A percentile compares a stretch with the other conserved stretches of the same genome.
Conservation (phyloP, 2,888 invertebrate species). For the Ectemnius cavifrons region DNA sequence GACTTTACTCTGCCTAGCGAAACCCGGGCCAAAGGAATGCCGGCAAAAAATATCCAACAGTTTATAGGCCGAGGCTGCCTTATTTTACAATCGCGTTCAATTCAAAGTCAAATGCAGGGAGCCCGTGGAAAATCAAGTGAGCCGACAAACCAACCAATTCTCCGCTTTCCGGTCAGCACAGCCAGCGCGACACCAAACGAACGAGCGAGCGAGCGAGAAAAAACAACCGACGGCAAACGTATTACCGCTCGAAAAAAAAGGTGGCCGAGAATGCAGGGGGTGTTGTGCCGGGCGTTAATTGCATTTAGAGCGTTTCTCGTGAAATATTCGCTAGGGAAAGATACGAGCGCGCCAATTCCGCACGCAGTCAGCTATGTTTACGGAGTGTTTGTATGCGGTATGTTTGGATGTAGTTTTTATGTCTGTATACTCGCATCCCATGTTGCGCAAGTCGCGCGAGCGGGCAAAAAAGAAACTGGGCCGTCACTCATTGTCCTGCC, state of each 20-base stretch:
- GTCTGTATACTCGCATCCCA: not conserved
- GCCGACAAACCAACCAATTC: too few relatives aligned
- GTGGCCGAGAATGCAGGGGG: conserved; percentile 25
- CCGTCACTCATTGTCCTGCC: conserved; percentile 51
- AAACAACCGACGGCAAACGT: conserved; percentile 13
- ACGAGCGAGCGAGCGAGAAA: not conserved
- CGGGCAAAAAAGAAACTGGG: conserved; percentile 45
- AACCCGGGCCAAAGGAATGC: too few relatives aligned
- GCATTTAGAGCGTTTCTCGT: conserved; percentile 40
- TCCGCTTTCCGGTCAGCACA: too few relatives aligned
- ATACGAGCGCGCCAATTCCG: not conserved
- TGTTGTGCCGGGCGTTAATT: conserved; percentile 40
- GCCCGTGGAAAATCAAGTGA: too few relatives aligned
- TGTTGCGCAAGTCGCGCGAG: conserved; percentile 13
- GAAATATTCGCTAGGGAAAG: conserved; percentile 42
- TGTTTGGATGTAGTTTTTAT: too few relatives aligned
- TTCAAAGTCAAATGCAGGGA: too few relatives aligned
- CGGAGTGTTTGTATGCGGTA: too few relatives aligned
- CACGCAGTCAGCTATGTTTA: too few relatives aligned
- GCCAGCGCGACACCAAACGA: not conserved
- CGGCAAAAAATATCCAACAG: conserved; percentile 9
- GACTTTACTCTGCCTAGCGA: too few relatives aligned
- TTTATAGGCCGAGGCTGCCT: not conserved
- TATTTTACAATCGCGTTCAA: not conserved
- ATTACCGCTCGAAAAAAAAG: conserved; percentile 27